Percentiles rank a stretch among this genome's conserved stretches.
Conservation (phyloP, 2,888 invertebrate genomes). For the Scrobipalpa atriplicella region DNA sequence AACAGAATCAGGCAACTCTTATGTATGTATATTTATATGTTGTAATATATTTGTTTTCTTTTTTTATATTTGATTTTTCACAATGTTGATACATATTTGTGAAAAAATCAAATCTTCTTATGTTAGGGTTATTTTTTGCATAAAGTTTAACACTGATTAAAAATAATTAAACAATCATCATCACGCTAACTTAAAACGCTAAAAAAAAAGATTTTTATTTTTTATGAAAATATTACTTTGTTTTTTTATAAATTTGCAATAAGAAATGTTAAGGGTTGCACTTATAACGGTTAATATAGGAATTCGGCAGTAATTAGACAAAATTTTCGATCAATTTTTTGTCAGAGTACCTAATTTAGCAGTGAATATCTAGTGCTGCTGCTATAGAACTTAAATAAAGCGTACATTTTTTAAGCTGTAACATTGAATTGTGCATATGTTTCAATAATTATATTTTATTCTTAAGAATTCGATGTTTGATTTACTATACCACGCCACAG, state of each 20-base stretch:
- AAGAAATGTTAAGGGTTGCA: conserved; percentile 25
- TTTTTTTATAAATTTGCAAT: conserved; percentile 9
- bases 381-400: conserved; percentile 31
- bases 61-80: not conserved
- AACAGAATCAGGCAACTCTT: conserved; percentile 26
- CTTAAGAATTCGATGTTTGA: conserved; percentile 44
- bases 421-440: conserved; percentile 63
- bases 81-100: not conserved
- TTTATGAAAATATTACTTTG: conserved; percentile 21
- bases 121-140: not conserved
- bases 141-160: not conserved
- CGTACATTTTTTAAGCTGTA: conserved; percentile 63
- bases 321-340: conserved; percentile 19
- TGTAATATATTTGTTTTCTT: conserved; percentile 14
- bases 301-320: conserved; percentile 17
- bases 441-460: conserved; percentile 58
- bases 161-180: conserved; percentile 7
- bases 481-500: conserved; percentile 28
- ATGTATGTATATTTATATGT: conserved; percentile 24
- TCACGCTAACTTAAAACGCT: conserved; percentile 11
- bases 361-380: conserved; percentile 33
- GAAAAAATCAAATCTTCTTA: not conserved
- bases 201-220: conserved; percentile 1
- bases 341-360: not conserved
- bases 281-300: conserved; percentile 22